Evolutionary conservation across 2,797 vertebrate species (phyloP).

Genomic region (Benthosema pterotum): DNA sequence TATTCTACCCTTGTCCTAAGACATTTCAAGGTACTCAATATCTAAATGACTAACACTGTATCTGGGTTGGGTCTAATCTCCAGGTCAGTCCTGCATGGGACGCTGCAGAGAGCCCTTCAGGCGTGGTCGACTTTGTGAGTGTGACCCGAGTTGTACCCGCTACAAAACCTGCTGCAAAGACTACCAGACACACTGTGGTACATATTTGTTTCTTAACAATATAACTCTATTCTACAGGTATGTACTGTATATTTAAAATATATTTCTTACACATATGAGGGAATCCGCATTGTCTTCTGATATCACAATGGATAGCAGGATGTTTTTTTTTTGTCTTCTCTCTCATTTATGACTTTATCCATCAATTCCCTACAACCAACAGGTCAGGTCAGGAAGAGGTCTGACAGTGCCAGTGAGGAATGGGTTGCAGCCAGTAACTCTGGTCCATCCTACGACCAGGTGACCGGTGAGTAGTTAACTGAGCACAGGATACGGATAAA

Average conservation of each 20-base stretch:
- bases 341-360: too few relatives aligned
- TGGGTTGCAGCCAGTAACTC: conserved; percentile 27
- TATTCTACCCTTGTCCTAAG: too few relatives aligned
- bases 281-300: too few relatives aligned
- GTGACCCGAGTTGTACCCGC: conserved; percentile 79
- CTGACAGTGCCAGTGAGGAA: conserved; percentile 69
- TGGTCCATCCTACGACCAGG: too few relatives aligned
- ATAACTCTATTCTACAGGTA: background rate
- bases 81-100: conserved; percentile 86
- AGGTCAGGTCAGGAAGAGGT: conserved; percentile 29
- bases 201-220: background rate
- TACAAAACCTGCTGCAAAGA: conserved; percentile 88
- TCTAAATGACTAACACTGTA: background rate
- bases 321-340: too few relatives aligned
- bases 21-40: too few relatives aligned
- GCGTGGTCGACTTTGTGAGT: conserved; percentile 86
- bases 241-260: background rate
- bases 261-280: too few relatives aligned
- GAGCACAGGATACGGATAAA: too few relatives aligned
- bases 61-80: conserved; percentile 21
- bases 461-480: too few relatives aligned
- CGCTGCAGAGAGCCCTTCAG: conserved; percentile 85
- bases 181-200: conserved; percentile 77
- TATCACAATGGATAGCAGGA: too few relatives aligned
- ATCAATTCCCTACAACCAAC: conserved; percentile 7